Conservation (phyloP, 2,113 vertebrate species). For the Phylloscopus trochiloides region DNA sequence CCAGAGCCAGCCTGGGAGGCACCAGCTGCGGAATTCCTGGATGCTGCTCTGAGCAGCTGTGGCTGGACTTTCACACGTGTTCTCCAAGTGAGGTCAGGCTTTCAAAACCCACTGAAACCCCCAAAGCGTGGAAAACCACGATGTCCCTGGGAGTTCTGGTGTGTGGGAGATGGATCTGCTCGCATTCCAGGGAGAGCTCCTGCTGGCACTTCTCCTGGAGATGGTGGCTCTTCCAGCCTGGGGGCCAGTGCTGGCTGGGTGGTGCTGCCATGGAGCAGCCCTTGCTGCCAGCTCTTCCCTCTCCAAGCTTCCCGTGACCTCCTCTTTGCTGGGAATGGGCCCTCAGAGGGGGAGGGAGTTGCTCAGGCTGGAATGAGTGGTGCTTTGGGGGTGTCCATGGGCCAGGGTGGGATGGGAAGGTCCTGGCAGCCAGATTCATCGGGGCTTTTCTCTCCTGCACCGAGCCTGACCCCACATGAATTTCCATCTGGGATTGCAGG, state of each 20-base stretch:
- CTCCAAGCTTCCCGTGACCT: neutral
- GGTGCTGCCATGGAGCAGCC: neutral
- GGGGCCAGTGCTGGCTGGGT: rapidly evolving
- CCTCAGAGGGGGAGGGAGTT: rapidly evolving
- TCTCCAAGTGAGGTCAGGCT: too few relatives aligned
- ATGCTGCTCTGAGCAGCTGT: neutral
- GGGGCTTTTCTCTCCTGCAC: neutral
- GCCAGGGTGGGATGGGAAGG: neutral
- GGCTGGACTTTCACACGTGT: neutral
- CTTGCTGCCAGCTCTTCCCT: neutral
- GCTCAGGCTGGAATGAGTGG: neutral
- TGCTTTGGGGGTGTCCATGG: neutral
- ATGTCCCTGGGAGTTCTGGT: neutral
- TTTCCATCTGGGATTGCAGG: neutral
- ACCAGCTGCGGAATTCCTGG: neutral
- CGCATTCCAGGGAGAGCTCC: neutral
- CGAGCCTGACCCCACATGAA: neutral
- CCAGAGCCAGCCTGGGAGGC: neutral
- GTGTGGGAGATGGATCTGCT: neutral
- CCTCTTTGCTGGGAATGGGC: neutral
- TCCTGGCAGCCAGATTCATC: neutral
- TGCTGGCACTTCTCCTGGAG: neutral
- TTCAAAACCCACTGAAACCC: neutral
- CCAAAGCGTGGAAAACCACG: neutral
- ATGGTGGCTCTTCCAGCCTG: neutral